Percentiles rank a stretch among this genome's conserved stretches.
These are phyloP conservation scores for Abramis brama DNA, from an alignment of 2,113 vertebrate species.

Conservation along the genomic window DNA sequence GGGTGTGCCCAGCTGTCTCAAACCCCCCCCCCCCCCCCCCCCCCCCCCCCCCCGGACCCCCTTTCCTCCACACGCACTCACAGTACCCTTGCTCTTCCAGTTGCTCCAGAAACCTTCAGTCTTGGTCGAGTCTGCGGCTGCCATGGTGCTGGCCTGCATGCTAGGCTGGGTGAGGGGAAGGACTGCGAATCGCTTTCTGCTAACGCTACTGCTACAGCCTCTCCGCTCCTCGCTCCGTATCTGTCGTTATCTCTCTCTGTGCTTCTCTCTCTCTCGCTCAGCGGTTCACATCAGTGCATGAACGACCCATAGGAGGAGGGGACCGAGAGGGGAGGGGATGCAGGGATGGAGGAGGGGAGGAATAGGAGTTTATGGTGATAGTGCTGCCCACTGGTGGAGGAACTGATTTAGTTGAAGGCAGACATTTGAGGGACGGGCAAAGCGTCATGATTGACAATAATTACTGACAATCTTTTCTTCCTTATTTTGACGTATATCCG, in stretches of 20 bases:
- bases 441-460: background rate
- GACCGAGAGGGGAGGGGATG: conserved; percentile 19
- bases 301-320: conserved; percentile 77
- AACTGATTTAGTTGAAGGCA: conserved; percentile 56
- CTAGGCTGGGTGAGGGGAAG: conserved; percentile 51
- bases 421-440: conserved; percentile 20
- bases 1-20: conserved; percentile 49
- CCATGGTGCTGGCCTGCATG: conserved; percentile 86
- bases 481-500: too few species aligned
- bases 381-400: conserved; percentile 68
- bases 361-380: conserved; percentile 51
- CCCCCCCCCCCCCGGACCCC: background rate
- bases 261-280: conserved; percentile 61
- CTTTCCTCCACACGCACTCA: conserved; percentile 48
- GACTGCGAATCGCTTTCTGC: conserved; percentile 48
- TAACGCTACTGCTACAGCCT: conserved; percentile 58
- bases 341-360: conserved; percentile 74
- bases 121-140: conserved; percentile 77
- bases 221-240: conserved; percentile 54
- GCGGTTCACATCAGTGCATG: conserved; percentile 70
- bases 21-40: background rate
- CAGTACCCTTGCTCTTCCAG: conserved; percentile 98
- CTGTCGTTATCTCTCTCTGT: conserved; percentile 49
- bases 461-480: too few species aligned
- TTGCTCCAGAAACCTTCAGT: conserved; percentile 98